phyloP scores from a whole-genome alignment of 2,113 vertebrate genomes.

The Lota lota region DNA sequence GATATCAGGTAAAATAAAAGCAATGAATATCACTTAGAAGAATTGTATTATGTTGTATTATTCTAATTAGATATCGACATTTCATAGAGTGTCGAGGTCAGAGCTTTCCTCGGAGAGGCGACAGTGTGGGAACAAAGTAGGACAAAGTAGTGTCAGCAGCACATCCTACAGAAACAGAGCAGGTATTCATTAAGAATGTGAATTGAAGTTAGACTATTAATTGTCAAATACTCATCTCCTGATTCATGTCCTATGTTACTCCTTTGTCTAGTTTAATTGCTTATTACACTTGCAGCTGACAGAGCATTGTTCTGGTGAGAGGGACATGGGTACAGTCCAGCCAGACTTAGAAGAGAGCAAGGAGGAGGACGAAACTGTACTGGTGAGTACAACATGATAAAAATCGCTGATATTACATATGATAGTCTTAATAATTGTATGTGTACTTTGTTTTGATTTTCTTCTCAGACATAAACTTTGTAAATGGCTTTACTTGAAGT shows the following conservation, averaged over 20 bases:
- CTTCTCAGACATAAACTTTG: background rate
- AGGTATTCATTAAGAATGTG: constrained; percentile 7
- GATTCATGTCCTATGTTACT: background rate
- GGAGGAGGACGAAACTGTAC: background rate
- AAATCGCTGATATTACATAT: too few species aligned
- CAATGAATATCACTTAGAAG: background rate
- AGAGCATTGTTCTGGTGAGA: constrained; percentile 8
- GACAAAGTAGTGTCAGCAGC: constrained; percentile 4
- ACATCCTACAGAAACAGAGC: constrained; percentile 10
- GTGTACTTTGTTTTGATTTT: too few species aligned
- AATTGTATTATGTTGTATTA: background rate
- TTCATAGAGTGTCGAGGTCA: background rate
- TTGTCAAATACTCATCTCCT: background rate
- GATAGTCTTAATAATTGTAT: background rate
- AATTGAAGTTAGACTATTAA: constrained; percentile 9
- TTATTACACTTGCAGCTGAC: background rate
- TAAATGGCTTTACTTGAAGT: background rate
- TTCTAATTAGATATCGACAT: background rate
- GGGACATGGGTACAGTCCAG: constrained; percentile 1
- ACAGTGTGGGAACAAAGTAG: constrained; percentile 6
- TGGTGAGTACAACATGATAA: too few species aligned
- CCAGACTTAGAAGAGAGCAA: background rate
- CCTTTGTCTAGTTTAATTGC: constrained; percentile 7
- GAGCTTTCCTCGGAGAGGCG: constrained; percentile 10
- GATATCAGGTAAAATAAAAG: constrained; percentile 1